These are phyloP conservation scores for Arizona elegans DNA, from an alignment of 2,113 vertebrate genomes.

Conservation along the genomic window DNA sequence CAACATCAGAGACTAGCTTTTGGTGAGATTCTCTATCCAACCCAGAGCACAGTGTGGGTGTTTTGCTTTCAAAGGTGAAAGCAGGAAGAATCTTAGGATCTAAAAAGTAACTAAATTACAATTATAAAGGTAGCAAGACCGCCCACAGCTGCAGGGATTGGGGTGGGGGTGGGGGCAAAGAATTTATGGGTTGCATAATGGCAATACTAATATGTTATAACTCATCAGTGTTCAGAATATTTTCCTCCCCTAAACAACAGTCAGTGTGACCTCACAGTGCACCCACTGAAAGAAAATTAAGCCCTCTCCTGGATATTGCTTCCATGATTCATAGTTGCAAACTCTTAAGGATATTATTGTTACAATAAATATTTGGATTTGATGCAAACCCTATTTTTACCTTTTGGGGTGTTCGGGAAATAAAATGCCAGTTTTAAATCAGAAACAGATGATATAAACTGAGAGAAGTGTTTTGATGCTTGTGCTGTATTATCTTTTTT, in stretches of 20 bases:
- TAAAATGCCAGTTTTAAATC: not conserved
- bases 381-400: not conserved
- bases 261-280: not conserved
- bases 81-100: no score
- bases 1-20: not conserved
- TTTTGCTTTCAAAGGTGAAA: not conserved
- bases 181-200: not conserved
- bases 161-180: not conserved
- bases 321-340: not conserved
- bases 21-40: not conserved
- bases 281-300: not conserved
- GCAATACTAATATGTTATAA: not conserved
- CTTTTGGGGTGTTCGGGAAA: not conserved
- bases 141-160: not conserved
- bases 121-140: not conserved
- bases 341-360: not conserved
- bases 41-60: not conserved
- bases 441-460: not conserved
- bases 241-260: not conserved
- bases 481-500: constrained; percentile 1
- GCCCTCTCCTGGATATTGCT: not conserved
- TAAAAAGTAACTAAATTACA: not conserved
- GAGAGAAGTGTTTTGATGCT: accelerated
- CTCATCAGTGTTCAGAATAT: not conserved
- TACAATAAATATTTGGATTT: not conserved